Evolutionary conservation across 2,888 invertebrate species (phyloP), one percentile per base, ranked within the genome.

Genomic region (Andrena marginata): DNA sequence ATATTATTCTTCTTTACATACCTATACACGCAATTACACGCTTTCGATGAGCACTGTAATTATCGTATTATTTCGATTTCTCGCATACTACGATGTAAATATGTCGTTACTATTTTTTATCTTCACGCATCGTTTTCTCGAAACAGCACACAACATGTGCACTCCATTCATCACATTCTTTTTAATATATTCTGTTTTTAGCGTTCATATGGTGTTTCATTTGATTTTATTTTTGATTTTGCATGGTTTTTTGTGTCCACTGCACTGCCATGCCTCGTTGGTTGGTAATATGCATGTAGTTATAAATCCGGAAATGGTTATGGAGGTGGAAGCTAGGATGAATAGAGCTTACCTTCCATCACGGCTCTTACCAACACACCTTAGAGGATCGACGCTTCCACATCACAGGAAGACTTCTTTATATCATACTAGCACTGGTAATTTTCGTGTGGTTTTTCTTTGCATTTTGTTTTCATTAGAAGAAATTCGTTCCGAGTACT

Each of bases 321-420:
- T 97, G 96, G 98, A 98, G 94, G 98, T 98, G 88, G 98, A 98
- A 95, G 97, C 97, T 90, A 96, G 98, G 93, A 98, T 98, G 98
- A 97, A 97, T 93, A 94, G 95, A 91, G 92, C 92, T 87, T 93
- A 93, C 79, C 95, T 97, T 91, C 97, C 97, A 72, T 96, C 97
- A 82, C 96, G 96, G 67, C 95, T 96, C 92, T 96, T 96, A 91
- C 94, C 94, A 86, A 91, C 91, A 93, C 94, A 91, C 92, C 91
- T 93, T 82, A 93, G 93, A 88, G 91, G 91, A 69, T 87, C 93
- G 71, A 82, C 93, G 76, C 91, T 92, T 88, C 90, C 93, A 77
- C 94, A 93, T 80, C 93, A 90, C 93, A 93, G 94, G 93, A 93
- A 94, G 94, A 91, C 93, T 90, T 92, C 93, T 86, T 88, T 93